Evolutionary conservation across 2,888 invertebrate genomes (phyloP).

Genomic region (Geotrupes spiniger): DNA sequence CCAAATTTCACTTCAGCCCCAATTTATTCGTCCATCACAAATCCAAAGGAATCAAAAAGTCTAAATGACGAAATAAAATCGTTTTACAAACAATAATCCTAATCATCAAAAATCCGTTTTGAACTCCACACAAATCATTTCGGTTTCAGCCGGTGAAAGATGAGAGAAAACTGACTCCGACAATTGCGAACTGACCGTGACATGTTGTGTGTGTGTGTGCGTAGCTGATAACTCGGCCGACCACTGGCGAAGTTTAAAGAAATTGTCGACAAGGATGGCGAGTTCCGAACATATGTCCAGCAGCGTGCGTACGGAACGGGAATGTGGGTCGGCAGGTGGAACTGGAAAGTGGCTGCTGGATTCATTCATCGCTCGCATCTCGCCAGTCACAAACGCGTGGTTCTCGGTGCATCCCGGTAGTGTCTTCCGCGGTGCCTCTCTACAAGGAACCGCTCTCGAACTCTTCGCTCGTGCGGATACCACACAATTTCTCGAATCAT

Average conservation of each 20-base stretch:
- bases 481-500: too few relatives aligned
- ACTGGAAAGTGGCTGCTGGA: conserved; percentile 30
- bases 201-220: background rate
- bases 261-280: conserved; percentile 28
- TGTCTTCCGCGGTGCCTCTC: conserved; percentile 15
- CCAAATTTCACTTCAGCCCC: too few relatives aligned
- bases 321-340: conserved; percentile 33
- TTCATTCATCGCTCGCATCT: conserved; percentile 29
- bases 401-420: conserved; percentile 24
- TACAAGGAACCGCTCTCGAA: conserved; percentile 9
- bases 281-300: conserved; percentile 25
- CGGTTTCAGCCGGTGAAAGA: background rate
- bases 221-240: conserved; percentile 1
- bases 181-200: conserved; percentile 7
- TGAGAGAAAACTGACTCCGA: conserved; percentile 5
- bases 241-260: conserved; percentile 11
- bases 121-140: too few relatives aligned
- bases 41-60: too few relatives aligned
- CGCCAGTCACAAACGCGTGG: conserved; percentile 26
- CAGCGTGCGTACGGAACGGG: conserved; percentile 25
- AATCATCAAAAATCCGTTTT: too few relatives aligned
- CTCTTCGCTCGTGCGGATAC: background rate
- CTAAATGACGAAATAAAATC: too few relatives aligned
- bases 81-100: too few relatives aligned
- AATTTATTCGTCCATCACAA: too few relatives aligned